A percentile compares a stretch with the other conserved stretches of the same genome.
These are phyloP conservation scores for Lepidiolamprologus cunningtoni DNA, from an alignment of 2,113 vertebrate species.

Conservation along the genomic window DNA sequence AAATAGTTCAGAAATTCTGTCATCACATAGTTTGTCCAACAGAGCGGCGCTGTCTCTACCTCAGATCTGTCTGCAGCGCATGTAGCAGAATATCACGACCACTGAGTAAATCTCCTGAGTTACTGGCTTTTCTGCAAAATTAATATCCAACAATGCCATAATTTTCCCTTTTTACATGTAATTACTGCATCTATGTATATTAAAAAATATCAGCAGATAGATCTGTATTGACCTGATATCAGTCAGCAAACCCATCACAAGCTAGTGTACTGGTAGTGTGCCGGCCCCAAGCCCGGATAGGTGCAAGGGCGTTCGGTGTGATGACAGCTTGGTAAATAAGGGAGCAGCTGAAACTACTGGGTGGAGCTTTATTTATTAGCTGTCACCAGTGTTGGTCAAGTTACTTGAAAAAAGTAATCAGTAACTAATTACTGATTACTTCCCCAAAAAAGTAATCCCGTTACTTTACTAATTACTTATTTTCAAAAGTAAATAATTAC, in stretches of 20 bases:
- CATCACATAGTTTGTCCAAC: background rate
- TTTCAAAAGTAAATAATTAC: too few species aligned
- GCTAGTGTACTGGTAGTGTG: background rate
- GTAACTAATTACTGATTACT: too few species aligned
- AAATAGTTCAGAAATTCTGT: background rate
- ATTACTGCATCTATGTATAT: background rate
- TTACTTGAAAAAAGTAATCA: too few species aligned
- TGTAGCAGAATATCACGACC: background rate
- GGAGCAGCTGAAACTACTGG: background rate
- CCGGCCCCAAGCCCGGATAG: background rate
- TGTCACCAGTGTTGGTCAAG: too few species aligned
- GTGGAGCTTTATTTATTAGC: background rate
- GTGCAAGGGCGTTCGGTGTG: background rate
- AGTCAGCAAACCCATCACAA: background rate
- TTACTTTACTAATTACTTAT: too few species aligned
- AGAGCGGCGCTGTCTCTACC: background rate
- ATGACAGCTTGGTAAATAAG: background rate
- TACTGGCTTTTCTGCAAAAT: background rate
- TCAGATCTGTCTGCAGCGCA: background rate
- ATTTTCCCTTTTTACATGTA: background rate
- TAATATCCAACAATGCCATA: background rate
- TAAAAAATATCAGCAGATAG: background rate
- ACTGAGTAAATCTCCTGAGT: background rate
- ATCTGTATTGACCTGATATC: background rate
- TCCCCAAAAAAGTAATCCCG: rapidly evolving